These are phyloP conservation scores for Eupithecia vulgata DNA, from an alignment of 2,888 invertebrate species.

Conservation along the genomic window DNA sequence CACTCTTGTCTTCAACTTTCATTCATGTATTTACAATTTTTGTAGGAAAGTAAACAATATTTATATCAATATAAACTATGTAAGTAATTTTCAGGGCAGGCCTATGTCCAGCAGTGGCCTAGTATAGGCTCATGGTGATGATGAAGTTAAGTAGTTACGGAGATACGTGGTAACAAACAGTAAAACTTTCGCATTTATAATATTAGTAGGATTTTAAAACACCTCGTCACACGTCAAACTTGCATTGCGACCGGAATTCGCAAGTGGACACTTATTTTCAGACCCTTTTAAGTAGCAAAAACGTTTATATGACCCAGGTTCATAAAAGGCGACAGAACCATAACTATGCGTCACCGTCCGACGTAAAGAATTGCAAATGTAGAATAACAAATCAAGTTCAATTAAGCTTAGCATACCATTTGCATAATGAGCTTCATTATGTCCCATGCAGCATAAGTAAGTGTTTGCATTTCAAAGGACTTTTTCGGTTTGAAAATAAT, in stretches of 20 bases:
- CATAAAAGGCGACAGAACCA: conserved; percentile 3
- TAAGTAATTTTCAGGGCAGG: too few relatives aligned
- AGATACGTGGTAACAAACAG: too few relatives aligned
- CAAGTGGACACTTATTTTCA: not conserved
- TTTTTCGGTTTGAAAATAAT: conserved; percentile 5
- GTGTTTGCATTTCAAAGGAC: conserved; percentile 26
- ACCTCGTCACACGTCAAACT: not conserved
- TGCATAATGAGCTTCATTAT: conserved; percentile 28
- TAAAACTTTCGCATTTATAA: too few relatives aligned
- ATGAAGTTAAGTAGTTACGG: too few relatives aligned
- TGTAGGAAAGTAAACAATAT: too few relatives aligned
- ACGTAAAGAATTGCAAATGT: conserved; percentile 17
- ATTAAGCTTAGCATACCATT: conserved; percentile 30
- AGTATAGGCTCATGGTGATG: too few relatives aligned
- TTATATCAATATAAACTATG: too few relatives aligned
- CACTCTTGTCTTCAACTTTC: too few relatives aligned
- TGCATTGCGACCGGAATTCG: not conserved
- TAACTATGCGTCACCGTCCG: conserved; percentile 5
- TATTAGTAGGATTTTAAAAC: too few relatives aligned
- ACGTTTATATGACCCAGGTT: not conserved
- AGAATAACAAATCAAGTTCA: conserved; percentile 31
- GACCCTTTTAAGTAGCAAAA: not conserved
- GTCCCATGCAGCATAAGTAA: conserved; percentile 25
- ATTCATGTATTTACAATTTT: too few relatives aligned
- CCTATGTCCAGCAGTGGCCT: too few relatives aligned